A percentile compares a stretch with the other conserved stretches of the same genome.
These are phyloP conservation scores for Cataglyphis hispanica DNA, from an alignment of 1,140 invertebrate genomes.

Conservation along the genomic window DNA sequence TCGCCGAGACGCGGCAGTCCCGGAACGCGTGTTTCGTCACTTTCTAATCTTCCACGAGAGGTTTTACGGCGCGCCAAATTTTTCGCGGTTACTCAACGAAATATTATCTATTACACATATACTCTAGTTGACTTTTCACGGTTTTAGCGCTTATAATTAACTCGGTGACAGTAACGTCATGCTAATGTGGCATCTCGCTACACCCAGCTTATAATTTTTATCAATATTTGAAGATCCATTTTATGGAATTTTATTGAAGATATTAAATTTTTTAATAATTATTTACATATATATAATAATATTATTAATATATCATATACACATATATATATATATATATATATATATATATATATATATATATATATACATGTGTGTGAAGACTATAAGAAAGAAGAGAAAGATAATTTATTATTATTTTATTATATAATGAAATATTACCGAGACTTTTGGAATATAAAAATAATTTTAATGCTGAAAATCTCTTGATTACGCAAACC, in stretches of 20 bases:
- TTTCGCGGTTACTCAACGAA: conserved; percentile 40
- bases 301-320: no score
- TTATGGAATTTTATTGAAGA: neutral
- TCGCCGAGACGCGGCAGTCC: conserved; percentile 29
- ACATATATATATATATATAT: no score
- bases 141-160: conserved; percentile 45
- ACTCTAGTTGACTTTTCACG: neutral
- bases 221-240: neutral
- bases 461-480: conserved; percentile 7
- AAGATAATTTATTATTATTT: neutral
- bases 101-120: neutral
- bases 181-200: neutral
- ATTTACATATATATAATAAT: no score
- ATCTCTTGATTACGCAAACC: neutral
- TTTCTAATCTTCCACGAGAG: conserved; percentile 55
- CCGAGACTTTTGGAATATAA: neutral
- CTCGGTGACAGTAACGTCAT: neutral
- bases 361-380: no score
- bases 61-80: conserved; percentile 47
- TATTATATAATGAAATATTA: no score
- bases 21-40: conserved; percentile 37
- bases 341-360: no score
- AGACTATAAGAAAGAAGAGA: neutral
- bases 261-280: neutral
- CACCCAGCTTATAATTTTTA: conserved; percentile 12